Evolutionary conservation across 2,888 invertebrate species (phyloP).

Genomic region (Iphiclides podalirius): DNA sequence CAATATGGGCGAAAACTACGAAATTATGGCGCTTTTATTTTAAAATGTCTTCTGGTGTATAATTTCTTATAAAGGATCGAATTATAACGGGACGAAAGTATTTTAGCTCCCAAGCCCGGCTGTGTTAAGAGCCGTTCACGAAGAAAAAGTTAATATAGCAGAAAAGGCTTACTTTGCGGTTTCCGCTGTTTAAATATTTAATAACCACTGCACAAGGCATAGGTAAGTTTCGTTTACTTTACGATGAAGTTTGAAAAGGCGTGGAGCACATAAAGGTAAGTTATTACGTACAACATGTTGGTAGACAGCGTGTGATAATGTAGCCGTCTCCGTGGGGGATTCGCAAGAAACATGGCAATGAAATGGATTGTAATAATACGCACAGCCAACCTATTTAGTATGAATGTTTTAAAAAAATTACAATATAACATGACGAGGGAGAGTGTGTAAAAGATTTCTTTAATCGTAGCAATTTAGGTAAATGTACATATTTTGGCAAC

Average conservation of each 20-base stretch:
- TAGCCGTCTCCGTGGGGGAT: constrained; percentile 1
- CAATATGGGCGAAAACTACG: too few relatives aligned
- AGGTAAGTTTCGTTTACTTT: constrained; percentile 9
- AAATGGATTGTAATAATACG: not conserved
- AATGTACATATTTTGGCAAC: too few relatives aligned
- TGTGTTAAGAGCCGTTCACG: not conserved
- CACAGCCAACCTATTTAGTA: not conserved
- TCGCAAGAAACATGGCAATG: not conserved
- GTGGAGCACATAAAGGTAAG: constrained; percentile 16
- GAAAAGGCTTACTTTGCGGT: constrained; percentile 3
- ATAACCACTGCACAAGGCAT: constrained; percentile 2
- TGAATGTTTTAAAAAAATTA: too few relatives aligned
- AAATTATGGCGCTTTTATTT: not conserved
- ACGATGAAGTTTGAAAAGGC: constrained; percentile 16
- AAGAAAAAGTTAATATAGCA: not conserved
- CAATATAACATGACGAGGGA: too few relatives aligned
- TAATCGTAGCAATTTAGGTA: too few relatives aligned
- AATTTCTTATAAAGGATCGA: too few relatives aligned
- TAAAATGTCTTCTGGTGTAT: too few relatives aligned
- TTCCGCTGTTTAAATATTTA: constrained; percentile 17
- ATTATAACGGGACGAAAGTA: too few relatives aligned
- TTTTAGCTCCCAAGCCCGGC: not conserved
- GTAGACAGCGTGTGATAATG: constrained; percentile 12
- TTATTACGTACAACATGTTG: constrained; percentile 12
- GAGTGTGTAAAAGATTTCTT: too few relatives aligned